These are phyloP conservation scores for Lutjanus campechanus DNA, from an alignment of 2,797 vertebrate species.

Conservation along the genomic window DNA sequence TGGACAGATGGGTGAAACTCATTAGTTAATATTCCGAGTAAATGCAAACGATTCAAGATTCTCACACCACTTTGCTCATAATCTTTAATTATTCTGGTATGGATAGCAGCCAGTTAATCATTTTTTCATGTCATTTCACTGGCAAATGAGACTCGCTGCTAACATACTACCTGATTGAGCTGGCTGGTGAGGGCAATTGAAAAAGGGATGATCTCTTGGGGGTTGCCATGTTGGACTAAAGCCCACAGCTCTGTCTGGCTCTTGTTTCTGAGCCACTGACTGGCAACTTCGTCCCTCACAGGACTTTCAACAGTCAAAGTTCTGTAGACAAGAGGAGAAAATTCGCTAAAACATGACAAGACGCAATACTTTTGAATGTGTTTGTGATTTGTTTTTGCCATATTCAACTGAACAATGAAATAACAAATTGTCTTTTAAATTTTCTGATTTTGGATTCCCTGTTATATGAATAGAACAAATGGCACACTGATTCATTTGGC, in stretches of 20 bases:
- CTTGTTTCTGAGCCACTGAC: conserved; percentile 82
- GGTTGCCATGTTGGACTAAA: conserved; percentile 84
- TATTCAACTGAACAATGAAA: no score
- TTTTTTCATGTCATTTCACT: background rate
- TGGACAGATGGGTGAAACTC: background rate
- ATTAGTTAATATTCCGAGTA: background rate
- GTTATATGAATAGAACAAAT: no score
- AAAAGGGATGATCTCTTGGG: conserved; percentile 83
- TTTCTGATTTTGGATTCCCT: no score
- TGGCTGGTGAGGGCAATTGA: conserved; percentile 83
- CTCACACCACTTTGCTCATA: background rate
- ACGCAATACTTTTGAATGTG: background rate
- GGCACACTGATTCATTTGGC: background rate
- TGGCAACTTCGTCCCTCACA: conserved; percentile 21
- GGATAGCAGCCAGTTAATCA: background rate
- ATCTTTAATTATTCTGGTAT: conserved; percentile 1
- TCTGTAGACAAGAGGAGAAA: conserved; percentile 63
- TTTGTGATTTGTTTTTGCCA: no score
- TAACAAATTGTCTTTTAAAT: no score
- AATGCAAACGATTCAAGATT: background rate
- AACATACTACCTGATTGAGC: conserved; percentile 82
- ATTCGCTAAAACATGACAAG: background rate
- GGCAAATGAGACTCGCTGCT: background rate
- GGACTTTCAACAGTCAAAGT: conserved; percentile 74
- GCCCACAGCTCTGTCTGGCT: conserved; percentile 78